Percentiles rank a stretch among this genome's conserved stretches.
Conservation (phyloP, 2,113 vertebrate genomes). For the Etia nguti region DNA sequence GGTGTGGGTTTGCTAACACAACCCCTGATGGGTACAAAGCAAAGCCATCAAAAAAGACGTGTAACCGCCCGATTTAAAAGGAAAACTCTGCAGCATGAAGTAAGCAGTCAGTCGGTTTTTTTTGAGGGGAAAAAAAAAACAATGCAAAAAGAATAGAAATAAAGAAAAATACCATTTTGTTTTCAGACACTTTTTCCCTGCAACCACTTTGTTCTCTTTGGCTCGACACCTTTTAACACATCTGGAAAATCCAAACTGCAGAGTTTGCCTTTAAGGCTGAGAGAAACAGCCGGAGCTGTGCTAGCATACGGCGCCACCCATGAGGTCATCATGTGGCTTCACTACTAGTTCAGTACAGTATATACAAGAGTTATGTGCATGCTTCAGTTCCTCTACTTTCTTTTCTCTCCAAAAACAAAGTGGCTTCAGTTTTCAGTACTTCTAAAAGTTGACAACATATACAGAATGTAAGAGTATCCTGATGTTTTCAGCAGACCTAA, state of each 20-base stretch:
- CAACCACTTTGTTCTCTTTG: slow-evolving; percentile 22
- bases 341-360: slow-evolving; percentile 42
- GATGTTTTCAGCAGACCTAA: not conserved
- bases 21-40: not conserved
- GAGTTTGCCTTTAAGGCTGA: slow-evolving; percentile 28
- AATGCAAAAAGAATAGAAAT: not conserved
- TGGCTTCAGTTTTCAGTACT: slow-evolving; percentile 67
- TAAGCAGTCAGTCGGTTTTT: not conserved
- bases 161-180: not conserved
- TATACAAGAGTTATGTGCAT: slow-evolving; percentile 66
- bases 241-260: not conserved
- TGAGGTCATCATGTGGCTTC: slow-evolving; percentile 23
- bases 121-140: not conserved
- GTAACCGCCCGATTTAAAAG: not conserved
- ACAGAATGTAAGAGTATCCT: slow-evolving; percentile 13
- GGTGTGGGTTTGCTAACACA: slow-evolving; percentile 21
- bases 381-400: slow-evolving; percentile 36
- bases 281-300: slow-evolving; percentile 3
- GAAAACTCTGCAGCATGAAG: slow-evolving; percentile 25
- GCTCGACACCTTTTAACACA: slow-evolving; percentile 7
- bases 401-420: slow-evolving; percentile 47
- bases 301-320: slow-evolving; percentile 10
- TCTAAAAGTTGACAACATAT: slow-evolving; percentile 39
- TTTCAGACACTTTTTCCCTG: not conserved
- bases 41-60: not conserved